Evolutionary conservation across 2,888 invertebrate genomes (phyloP).

Genomic region (Branchipolynoe longqiensis): DNA sequence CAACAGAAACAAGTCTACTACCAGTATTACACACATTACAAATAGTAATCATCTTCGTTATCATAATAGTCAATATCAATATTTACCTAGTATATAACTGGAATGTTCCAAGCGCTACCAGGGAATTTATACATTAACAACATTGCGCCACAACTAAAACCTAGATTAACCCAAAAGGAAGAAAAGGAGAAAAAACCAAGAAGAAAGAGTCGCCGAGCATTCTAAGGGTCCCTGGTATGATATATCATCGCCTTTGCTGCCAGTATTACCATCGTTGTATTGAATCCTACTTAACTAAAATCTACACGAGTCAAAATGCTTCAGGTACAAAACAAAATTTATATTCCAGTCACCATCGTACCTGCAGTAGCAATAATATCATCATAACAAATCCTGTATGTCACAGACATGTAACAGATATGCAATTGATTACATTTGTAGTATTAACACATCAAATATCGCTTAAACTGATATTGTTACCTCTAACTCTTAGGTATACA

Average conservation of each 20-base stretch:
- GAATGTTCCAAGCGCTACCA: slow-evolving; percentile 58
- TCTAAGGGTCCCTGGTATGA: slow-evolving; percentile 39
- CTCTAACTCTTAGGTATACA: slow-evolving; percentile 52
- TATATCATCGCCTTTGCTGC: slow-evolving; percentile 52
- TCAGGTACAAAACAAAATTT: slow-evolving; percentile 49
- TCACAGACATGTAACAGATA: slow-evolving; percentile 58
- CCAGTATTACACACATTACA: slow-evolving; percentile 56
- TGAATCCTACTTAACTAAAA: slow-evolving; percentile 54
- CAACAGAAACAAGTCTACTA: slow-evolving; percentile 53
- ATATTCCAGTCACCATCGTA: slow-evolving; percentile 38
- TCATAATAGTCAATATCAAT: background rate
- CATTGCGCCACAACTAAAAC: slow-evolving; percentile 44
- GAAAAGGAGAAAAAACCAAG: slow-evolving; percentile 36
- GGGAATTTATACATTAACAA: slow-evolving; percentile 48
- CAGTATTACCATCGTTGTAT: slow-evolving; percentile 50
- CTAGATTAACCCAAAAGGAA: slow-evolving; percentile 45
- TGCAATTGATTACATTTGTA: slow-evolving; percentile 54
- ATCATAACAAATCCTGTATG: slow-evolving; percentile 56
- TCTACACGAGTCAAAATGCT: slow-evolving; percentile 41
- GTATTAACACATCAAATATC: slow-evolving; percentile 55
- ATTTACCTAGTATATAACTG: slow-evolving; percentile 49
- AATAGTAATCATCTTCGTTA: slow-evolving; percentile 34
- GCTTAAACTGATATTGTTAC: slow-evolving; percentile 42
- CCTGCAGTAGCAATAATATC: slow-evolving; percentile 54
- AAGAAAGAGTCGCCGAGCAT: slow-evolving; percentile 33